Evolutionary conservation across 2,113 vertebrate genomes (phyloP), one percentile per base, ranked within the genome.

Genomic region (Rousettus leschenaultii): DNA sequence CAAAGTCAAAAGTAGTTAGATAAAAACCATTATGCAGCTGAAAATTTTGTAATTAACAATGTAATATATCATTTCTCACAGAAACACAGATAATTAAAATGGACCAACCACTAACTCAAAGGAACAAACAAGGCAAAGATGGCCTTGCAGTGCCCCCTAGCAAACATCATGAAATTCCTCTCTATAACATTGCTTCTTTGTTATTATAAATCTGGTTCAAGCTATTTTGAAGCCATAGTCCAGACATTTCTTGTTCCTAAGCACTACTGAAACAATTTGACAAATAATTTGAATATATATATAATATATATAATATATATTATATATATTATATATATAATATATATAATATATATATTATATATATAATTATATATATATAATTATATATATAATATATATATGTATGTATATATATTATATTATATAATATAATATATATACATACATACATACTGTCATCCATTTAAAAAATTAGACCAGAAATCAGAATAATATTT

Each of bases 81-180:
- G 78, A 95, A 93, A 77, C 40, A 63, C 78, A 63, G 51, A 53
- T 74, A 83, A 89, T 86, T 89, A 92, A 95, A 93, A 86, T 45
- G 63, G 87, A 61, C 53, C 40, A 77, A 74, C 43, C 61, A 80
- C 11, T 3, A 57, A 75, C 53, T 33, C 57, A 53, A 71, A 93
- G n/a, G 51, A 79, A 80, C 35, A 74, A 89, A 70, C 6, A 65
- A 92, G 57, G 28, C 43, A 89, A 80, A 95, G 77, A 83, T 26
- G 28, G 86, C 92, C 63, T 83, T 30, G 71, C 40, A 95, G 82
- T 51, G 86, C 87, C 95, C 94, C 55, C 94, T 93, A 96, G 94
- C 73, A 93, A 96, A 45, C 4, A 16, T 26, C 57, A 35, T 21
- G 45, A 48, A 77, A 82, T 48, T 63, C 38, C 77, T 71, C 59